Evolutionary conservation across 2,113 vertebrate genomes (phyloP).

Genomic region (Muntiacus muntjak): DNA sequence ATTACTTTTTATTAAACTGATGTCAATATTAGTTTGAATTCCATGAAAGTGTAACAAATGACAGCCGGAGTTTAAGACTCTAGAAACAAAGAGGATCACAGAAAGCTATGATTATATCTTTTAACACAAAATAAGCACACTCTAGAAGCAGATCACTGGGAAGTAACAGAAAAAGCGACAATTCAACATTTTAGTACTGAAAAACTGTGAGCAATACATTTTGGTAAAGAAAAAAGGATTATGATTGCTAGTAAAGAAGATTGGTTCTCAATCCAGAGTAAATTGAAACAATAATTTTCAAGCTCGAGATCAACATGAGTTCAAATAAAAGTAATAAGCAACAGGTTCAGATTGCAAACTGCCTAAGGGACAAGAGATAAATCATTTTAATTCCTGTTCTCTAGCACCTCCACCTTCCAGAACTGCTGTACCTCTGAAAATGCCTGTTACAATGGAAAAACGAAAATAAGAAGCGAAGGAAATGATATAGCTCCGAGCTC

Average conservation of each 20-base stretch:
- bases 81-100: background rate
- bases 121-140: background rate
- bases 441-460: background rate
- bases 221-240: background rate
- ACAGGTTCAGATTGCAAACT: background rate
- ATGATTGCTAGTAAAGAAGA: background rate
- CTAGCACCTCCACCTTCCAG: background rate
- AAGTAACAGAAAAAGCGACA: background rate
- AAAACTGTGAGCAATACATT: background rate
- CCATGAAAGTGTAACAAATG: background rate
- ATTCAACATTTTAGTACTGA: background rate
- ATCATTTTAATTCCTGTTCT: background rate
- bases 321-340: background rate
- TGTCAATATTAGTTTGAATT: background rate
- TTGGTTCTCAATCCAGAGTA: background rate
- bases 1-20: background rate
- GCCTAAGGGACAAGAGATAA: background rate
- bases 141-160: background rate
- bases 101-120: background rate
- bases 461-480: background rate
- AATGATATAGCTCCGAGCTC: background rate
- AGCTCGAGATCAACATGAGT: background rate
- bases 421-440: background rate
- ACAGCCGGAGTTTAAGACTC: background rate
- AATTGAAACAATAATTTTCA: background rate